Conservation (phyloP, 64 coral and sea anemone genomes). For the Stichodactyla helianthus region DNA sequence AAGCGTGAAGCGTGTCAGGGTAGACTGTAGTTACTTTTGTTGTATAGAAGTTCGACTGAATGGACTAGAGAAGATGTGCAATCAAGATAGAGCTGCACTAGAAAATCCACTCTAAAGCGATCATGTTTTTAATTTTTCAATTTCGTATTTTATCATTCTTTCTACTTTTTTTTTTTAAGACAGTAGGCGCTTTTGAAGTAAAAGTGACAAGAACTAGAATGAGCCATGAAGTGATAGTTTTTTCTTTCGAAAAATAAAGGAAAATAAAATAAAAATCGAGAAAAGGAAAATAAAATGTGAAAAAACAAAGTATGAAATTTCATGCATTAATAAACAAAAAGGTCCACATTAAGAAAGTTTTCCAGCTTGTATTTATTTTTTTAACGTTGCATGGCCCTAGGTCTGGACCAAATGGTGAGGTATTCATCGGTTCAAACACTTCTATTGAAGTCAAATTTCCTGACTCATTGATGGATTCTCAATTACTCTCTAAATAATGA, state of each 20-base stretch:
- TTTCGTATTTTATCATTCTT: not conserved
- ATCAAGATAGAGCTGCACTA: not conserved
- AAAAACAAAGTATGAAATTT: too few species aligned
- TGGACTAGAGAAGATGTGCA: not conserved
- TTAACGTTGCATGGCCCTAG: too few species aligned
- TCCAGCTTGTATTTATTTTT: too few species aligned
- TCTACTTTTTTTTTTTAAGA: not conserved
- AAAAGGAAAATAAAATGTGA: too few species aligned
- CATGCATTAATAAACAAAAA: too few species aligned
- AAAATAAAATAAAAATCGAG: too few species aligned
- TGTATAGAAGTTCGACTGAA: not conserved
- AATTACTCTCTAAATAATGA: not conserved
- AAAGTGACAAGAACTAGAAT: too few species aligned
- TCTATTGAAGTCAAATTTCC: constrained; percentile 6
- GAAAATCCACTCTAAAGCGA: not conserved
- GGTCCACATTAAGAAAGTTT: too few species aligned
- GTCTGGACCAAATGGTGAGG: too few species aligned
- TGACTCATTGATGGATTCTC: not conserved
- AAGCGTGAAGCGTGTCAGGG: not conserved
- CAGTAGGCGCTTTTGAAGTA: not conserved
- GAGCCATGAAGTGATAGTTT: too few species aligned
- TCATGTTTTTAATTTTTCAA: not conserved
- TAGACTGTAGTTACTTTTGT: not conserved
- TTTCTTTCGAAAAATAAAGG: too few species aligned
- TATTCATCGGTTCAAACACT: not conserved